These are phyloP conservation scores for Acomys russatus DNA, from an alignment of 2,797 vertebrate species.

Conservation along the genomic window DNA sequence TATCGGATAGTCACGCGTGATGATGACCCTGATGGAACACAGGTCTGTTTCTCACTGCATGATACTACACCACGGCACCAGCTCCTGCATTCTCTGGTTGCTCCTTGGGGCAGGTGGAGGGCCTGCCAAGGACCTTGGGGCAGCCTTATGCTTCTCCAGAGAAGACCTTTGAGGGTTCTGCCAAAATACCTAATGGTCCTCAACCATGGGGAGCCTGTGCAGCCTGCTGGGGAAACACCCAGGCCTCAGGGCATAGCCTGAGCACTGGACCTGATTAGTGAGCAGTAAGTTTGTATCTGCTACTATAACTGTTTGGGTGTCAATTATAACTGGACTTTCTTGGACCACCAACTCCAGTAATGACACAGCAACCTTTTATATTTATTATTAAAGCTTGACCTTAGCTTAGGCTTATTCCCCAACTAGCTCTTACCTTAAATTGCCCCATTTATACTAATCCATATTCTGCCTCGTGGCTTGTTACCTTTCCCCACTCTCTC, in stretches of 20 bases:
- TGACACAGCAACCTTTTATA: too few relatives aligned
- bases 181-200: neutral
- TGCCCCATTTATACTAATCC: too few relatives aligned
- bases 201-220: neutral
- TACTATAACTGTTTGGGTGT: too few relatives aligned
- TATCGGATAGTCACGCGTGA: neutral
- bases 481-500: too few relatives aligned
- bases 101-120: neutral
- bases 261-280: neutral
- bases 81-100: neutral
- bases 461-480: too few relatives aligned
- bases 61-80: accelerated
- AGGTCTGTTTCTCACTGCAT: neutral
- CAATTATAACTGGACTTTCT: too few relatives aligned
- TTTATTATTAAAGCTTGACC: too few relatives aligned
- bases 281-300: neutral
- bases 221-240: neutral
- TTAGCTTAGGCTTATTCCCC: too few relatives aligned
- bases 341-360: too few relatives aligned
- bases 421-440: too few relatives aligned
- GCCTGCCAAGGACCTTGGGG: neutral
- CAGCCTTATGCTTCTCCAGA: neutral
- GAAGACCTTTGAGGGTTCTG: neutral
- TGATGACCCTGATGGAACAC: neutral
- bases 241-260: neutral